A percentile compares a stretch with the other conserved stretches of the same genome.
phyloP scores from a whole-genome alignment of 2,888 invertebrate genomes.

The Artemia sp. region DNA sequence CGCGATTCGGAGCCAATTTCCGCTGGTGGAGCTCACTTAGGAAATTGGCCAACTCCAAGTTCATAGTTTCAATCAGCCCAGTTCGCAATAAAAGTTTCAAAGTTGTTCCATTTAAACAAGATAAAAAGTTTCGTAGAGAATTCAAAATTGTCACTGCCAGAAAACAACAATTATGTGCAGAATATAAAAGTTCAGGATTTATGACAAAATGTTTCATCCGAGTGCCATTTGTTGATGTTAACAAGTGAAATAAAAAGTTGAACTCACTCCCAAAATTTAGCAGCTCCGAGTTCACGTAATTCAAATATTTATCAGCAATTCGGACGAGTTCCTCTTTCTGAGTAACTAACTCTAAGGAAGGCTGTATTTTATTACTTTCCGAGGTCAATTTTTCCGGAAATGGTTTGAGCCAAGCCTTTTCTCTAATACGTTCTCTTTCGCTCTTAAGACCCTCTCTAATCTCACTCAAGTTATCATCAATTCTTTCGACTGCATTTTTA shows the following conservation, averaged over 20 bases:
- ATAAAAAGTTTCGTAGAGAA: slow-evolving; percentile 9
- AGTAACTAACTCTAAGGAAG: background rate
- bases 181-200: background rate
- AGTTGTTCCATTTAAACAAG: slow-evolving; percentile 6
- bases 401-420: background rate
- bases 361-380: background rate
- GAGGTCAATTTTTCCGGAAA: background rate
- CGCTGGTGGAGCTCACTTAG: background rate
- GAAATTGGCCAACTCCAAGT: slow-evolving; percentile 1
- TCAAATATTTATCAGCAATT: background rate
- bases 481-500: background rate
- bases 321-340: background rate
- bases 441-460: background rate
- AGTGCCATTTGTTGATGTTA: background rate
- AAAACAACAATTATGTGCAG: background rate
- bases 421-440: slow-evolving; percentile 1
- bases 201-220: background rate
- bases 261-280: background rate
- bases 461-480: background rate
- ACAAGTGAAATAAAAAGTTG: background rate
- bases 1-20: background rate
- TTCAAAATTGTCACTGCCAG: slow-evolving; percentile 3
- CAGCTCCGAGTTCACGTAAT: background rate
- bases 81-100: background rate
- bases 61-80: background rate